Percentiles rank a stretch among this genome's conserved stretches.
Conservation (phyloP, 2,113 vertebrate genomes). For the Plotosus lineatus region DNA sequence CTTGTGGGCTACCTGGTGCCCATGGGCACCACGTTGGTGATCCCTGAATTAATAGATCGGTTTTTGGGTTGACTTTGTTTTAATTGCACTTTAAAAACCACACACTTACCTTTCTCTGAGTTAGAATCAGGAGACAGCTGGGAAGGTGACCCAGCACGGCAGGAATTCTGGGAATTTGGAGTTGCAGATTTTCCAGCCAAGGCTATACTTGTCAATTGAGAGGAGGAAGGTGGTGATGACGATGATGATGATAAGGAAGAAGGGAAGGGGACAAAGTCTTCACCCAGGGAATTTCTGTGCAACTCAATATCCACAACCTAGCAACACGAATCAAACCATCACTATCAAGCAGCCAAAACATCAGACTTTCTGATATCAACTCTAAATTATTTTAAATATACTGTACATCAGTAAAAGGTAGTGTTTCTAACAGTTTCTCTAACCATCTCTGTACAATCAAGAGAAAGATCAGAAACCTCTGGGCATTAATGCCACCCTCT, state of each 20-base stretch:
- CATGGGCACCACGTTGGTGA: too few species aligned
- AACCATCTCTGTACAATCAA: not conserved
- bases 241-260: constrained; percentile 73
- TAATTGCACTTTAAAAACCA: too few species aligned
- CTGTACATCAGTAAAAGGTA: not conserved
- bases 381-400: not conserved
- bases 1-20: too few species aligned
- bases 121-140: constrained; percentile 72
- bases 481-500: not conserved
- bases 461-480: not conserved
- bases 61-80: not conserved
- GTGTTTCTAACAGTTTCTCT: not conserved
- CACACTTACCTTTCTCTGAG: constrained; percentile 87
- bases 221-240: constrained; percentile 60
- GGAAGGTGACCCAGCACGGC: constrained; percentile 77
- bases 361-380: not conserved
- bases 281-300: constrained; percentile 86
- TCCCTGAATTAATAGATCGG: too few species aligned
- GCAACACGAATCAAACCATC: not conserved
- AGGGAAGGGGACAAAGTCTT: constrained; percentile 76
- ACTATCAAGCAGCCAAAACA: not conserved
- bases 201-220: constrained; percentile 70
- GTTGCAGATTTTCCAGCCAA: constrained; percentile 64
- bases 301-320: constrained; percentile 98
- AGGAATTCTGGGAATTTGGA: constrained; percentile 74